phyloP scores from a whole-genome alignment of 2,888 invertebrate genomes.

The Cactoblastis cactorum region DNA sequence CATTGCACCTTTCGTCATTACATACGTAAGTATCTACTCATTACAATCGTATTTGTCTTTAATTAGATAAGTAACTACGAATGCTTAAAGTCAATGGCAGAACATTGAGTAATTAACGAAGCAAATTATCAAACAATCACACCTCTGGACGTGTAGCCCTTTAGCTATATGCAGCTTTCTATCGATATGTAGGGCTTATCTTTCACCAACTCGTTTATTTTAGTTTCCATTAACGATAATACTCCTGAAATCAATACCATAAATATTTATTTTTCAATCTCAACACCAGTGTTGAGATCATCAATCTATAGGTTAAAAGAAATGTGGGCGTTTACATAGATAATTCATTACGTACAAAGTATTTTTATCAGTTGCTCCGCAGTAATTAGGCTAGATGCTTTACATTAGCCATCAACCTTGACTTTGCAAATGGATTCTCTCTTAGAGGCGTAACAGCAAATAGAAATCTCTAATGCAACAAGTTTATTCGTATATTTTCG shows the following conservation, averaged over 20 bases:
- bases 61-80: slow-evolving; percentile 5
- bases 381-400: neutral
- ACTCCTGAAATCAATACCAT: neutral
- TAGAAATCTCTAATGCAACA: slow-evolving; percentile 16
- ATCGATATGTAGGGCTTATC: neutral
- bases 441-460: slow-evolving; percentile 28
- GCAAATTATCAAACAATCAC: slow-evolving; percentile 6
- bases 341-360: neutral
- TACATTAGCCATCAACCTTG: slow-evolving; percentile 29
- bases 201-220: slow-evolving; percentile 3
- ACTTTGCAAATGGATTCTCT: slow-evolving; percentile 35
- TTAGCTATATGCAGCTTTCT: slow-evolving; percentile 2
- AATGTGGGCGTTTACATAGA: too few species aligned
- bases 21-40: too few species aligned
- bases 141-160: neutral
- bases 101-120: slow-evolving; percentile 7
- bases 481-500: neutral
- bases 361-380: neutral
- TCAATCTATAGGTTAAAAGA: too few species aligned
- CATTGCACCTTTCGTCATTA: neutral
- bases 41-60: neutral
- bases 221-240: neutral
- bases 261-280: too few species aligned
- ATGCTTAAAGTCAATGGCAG: neutral
- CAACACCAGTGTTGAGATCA: too few species aligned